Percentiles rank a stretch among this genome's conserved stretches.
These are phyloP conservation scores for Benthosema pterotum DNA, from an alignment of 2,797 vertebrate genomes.

Conservation along the genomic window DNA sequence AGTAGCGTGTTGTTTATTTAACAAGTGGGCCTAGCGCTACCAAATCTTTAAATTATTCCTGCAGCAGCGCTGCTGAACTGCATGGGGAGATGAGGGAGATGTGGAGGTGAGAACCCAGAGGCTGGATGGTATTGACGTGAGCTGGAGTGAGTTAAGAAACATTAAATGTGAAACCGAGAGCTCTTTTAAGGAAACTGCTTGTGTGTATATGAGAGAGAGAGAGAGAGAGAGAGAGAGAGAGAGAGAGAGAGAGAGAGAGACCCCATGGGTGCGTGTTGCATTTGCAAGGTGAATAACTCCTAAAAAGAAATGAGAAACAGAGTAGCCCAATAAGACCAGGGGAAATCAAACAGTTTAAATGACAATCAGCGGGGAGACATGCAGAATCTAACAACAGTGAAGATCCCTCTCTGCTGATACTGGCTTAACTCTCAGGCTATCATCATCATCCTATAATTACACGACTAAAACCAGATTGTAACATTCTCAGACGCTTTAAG, in stretches of 20 bases:
- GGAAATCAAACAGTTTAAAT: constrained; percentile 60
- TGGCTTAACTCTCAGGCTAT: too few relatives aligned
- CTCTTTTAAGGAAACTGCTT: constrained; percentile 21
- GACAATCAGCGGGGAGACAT: constrained; percentile 32
- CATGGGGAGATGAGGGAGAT: not conserved
- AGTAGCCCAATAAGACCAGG: constrained; percentile 45
- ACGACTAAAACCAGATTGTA: too few relatives aligned
- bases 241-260: not conserved
- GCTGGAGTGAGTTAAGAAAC: constrained; percentile 11
- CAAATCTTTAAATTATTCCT: constrained; percentile 49
- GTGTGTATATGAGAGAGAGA: constrained; percentile 1
- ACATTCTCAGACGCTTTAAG: too few relatives aligned
- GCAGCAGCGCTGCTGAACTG: too few relatives aligned
- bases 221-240: not conserved
- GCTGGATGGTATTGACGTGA: not conserved
- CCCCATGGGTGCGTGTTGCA: too few relatives aligned
- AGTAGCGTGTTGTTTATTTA: constrained; percentile 42
- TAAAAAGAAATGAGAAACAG: constrained; percentile 47
- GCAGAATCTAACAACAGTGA: too few relatives aligned
- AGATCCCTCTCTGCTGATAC: too few relatives aligned
- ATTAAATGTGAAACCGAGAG: constrained; percentile 15
- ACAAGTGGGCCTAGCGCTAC: constrained; percentile 39
- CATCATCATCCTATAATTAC: too few relatives aligned
- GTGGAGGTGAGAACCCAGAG: not conserved
- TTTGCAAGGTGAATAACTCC: constrained; percentile 2